Evolutionary conservation across 2,888 invertebrate genomes (phyloP).

Genomic region (Diarsia rubi): DNA sequence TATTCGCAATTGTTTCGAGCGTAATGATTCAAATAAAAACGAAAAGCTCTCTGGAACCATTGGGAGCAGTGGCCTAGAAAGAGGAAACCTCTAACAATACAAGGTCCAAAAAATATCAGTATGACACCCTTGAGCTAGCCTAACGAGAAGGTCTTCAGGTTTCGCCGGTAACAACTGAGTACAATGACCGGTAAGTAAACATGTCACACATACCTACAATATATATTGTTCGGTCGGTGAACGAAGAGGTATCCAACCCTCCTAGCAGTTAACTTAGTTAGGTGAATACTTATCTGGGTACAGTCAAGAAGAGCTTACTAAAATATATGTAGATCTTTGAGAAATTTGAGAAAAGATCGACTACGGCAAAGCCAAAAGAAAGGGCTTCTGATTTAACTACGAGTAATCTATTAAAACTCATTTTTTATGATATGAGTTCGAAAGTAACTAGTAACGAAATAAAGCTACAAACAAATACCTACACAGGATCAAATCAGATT

Average conservation of each 20-base stretch:
- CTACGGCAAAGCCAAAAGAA: background rate
- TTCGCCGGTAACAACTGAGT: conserved; percentile 9
- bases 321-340: background rate
- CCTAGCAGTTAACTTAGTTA: conserved; percentile 1
- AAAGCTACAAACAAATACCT: background rate
- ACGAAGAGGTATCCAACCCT: conserved; percentile 2
- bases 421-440: background rate
- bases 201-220: background rate
- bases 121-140: conserved; percentile 10
- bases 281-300: background rate
- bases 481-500: background rate
- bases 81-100: background rate
- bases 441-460: background rate
- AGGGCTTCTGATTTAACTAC: background rate
- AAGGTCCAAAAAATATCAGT: conserved; percentile 1
- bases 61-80: background rate
- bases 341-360: background rate
- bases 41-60: background rate
- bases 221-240: background rate
- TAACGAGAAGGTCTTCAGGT: conserved; percentile 34
- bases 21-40: background rate
- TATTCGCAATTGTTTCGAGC: background rate
- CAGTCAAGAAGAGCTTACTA: background rate
- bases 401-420: background rate
- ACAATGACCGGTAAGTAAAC: background rate